Conservation (phyloP, 2,888 invertebrate species). For the Thelaira solivaga region DNA sequence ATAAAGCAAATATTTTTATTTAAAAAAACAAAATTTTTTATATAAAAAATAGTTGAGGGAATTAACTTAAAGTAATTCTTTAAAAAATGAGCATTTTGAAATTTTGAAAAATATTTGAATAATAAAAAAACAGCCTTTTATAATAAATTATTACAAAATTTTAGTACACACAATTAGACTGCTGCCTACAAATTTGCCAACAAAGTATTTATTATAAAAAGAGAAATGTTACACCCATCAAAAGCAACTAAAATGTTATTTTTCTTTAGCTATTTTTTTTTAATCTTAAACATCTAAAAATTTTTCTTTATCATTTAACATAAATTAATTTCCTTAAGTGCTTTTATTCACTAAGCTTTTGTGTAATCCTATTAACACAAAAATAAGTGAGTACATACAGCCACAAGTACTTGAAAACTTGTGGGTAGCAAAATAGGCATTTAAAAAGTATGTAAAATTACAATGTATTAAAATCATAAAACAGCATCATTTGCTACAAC, state of each 20-base stretch:
- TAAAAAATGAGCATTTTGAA: too few relatives aligned
- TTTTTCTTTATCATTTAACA: slow-evolving; percentile 53
- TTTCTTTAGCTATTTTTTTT: background rate
- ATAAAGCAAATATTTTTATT: background rate
- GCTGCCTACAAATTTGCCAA: too few relatives aligned
- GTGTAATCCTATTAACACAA: slow-evolving; percentile 54
- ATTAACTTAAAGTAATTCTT: too few relatives aligned
- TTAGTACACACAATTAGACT: too few relatives aligned
- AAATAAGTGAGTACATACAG: too few relatives aligned
- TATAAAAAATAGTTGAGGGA: too few relatives aligned
- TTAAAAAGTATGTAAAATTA: background rate
- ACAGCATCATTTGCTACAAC: background rate
- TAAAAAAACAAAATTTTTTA: background rate
- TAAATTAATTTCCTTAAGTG: slow-evolving; percentile 58
- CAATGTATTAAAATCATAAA: background rate
- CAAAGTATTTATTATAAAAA: too few relatives aligned
- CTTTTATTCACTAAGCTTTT: slow-evolving; percentile 41
- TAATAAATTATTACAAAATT: too few relatives aligned
- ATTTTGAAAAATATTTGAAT: too few relatives aligned
- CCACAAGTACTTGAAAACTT: background rate
- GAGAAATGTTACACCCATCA: too few relatives aligned
- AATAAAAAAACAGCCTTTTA: too few relatives aligned
- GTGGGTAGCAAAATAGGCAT: background rate
- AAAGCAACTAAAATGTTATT: too few relatives aligned
- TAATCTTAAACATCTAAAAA: background rate